Conservation (phyloP, 2,888 invertebrate species). For the Serrognathus titanus region DNA sequence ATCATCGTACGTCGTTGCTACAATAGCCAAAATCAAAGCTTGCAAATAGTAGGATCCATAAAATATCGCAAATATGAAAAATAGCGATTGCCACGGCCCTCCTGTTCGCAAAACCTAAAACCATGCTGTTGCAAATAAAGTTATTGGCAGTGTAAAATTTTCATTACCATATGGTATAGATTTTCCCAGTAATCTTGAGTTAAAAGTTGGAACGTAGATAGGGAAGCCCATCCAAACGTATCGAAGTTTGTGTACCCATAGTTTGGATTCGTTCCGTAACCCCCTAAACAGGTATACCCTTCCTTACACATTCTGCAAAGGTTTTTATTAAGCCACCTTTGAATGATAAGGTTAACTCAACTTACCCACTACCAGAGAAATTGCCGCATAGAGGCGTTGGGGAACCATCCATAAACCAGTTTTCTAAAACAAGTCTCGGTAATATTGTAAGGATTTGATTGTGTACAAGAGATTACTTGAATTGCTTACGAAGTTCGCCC, state of each 20-base stretch:
- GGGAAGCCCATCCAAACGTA: conserved; percentile 95
- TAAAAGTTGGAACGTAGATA: conserved; percentile 97
- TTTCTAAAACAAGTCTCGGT: conserved; percentile 55
- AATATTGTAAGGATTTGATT: background rate
- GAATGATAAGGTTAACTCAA: conserved; percentile 6
- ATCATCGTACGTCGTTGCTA: conserved; percentile 99
- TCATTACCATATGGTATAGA: conserved; percentile 85
- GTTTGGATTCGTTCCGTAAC: conserved; percentile 91
- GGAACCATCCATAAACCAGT: conserved; percentile 62
- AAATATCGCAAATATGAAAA: conserved; percentile 98
- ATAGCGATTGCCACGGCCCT: conserved; percentile 96
- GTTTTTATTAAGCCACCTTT: conserved; percentile 1
- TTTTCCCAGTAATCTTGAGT: conserved; percentile 99
- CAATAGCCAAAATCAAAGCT: conserved; percentile 98
- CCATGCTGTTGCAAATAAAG: conserved; percentile 7
- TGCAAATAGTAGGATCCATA: conserved; percentile 98
- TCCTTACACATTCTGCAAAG: conserved; percentile 72
- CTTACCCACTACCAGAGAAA: conserved; percentile 88
- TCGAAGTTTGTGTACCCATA: conserved; percentile 98
- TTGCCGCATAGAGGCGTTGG: conserved; percentile 81
- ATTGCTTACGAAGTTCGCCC: conserved; percentile 77
- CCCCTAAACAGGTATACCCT: conserved; percentile 86
- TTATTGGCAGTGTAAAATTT: no score
- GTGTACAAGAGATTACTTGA: conserved; percentile 59
- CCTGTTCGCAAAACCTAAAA: conserved; percentile 84